These are phyloP conservation scores for Enoplosus armatus DNA, from an alignment of 2,797 vertebrate species.

Conservation along the genomic window DNA sequence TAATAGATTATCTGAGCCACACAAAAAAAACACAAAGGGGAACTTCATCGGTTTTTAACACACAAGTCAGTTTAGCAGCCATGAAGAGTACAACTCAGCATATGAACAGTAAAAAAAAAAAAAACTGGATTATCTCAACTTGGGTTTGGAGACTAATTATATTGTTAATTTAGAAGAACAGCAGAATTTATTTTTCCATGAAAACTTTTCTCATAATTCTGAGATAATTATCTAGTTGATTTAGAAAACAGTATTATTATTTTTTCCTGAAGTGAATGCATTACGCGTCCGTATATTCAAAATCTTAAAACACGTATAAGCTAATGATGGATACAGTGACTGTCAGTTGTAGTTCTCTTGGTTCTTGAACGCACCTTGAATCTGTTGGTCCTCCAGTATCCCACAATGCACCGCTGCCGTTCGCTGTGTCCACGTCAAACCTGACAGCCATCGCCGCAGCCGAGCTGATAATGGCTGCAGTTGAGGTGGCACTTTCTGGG, in stretches of 20 bases:
- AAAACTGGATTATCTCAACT: no score
- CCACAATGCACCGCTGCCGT: slow-evolving; percentile 81
- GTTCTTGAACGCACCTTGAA: slow-evolving; percentile 52
- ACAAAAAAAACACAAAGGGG: background rate
- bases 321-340: no score
- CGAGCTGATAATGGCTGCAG: slow-evolving; percentile 79
- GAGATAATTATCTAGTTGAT: no score
- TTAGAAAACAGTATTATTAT: no score
- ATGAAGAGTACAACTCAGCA: background rate
- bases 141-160: no score
- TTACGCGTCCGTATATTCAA: no score
- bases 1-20: background rate
- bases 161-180: no score
- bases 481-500: slow-evolving; percentile 83
- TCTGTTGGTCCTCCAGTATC: slow-evolving; percentile 82
- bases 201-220: no score
- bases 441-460: slow-evolving; percentile 66
- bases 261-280: no score
- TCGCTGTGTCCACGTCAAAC: slow-evolving; percentile 84
- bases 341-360: no score
- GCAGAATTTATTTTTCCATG: no score
- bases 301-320: background rate
- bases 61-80: background rate
- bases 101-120: background rate
- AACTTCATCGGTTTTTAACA: background rate